Base-by-base conservation (phyloP, 2,888 invertebrate species). In the Ametastegia equiseti region DNA sequence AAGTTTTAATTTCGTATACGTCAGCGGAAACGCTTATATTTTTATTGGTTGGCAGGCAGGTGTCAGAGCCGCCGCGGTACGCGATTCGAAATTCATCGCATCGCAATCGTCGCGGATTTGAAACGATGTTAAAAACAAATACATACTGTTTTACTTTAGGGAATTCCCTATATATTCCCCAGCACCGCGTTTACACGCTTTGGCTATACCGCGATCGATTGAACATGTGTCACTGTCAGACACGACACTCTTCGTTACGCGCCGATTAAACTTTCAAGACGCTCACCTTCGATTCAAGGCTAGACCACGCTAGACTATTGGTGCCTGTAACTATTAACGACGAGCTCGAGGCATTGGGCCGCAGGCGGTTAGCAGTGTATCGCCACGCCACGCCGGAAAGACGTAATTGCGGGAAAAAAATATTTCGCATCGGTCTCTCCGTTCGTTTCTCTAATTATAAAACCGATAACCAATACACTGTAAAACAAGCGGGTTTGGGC, bases 181-280 rank as follows among this genome's bases (percentile, higher is more conserved):
- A 6, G 9, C 42, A 60, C 11, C 60, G 30, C n/a, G 60, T 30
- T 30, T 30, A 60, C 60, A 23, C 30, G 30, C 27, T 60, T 60
- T 6, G 75, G 36, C 50, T 54, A 54, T 75, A 36, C 15, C n/a
- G 11, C 54, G 54, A 75, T 75, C 75, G 75, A 75, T 75, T 45
- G 36, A 54, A 50, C 54, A 36, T 54, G 50, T 36, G 75, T 75
- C 75, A 75, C 33, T 54, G 75, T 75, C 75, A 75, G 27, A 23
- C 0, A 27, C 45, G 7, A n/a, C 42, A 39, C 67, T 67, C 19
- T 67, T 67, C 71, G 27, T n/a, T 15, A 71, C 42, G 71, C 27
- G 27, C 47, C 45, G 42, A 71, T 71, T 71, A 71, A 71, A 75
- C 75, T 75, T 75, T 75, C 75, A 75, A 75, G 75, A 57, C 75